Conservation (phyloP, 2,888 invertebrate genomes). For the Drosophila niveifrons region DNA sequence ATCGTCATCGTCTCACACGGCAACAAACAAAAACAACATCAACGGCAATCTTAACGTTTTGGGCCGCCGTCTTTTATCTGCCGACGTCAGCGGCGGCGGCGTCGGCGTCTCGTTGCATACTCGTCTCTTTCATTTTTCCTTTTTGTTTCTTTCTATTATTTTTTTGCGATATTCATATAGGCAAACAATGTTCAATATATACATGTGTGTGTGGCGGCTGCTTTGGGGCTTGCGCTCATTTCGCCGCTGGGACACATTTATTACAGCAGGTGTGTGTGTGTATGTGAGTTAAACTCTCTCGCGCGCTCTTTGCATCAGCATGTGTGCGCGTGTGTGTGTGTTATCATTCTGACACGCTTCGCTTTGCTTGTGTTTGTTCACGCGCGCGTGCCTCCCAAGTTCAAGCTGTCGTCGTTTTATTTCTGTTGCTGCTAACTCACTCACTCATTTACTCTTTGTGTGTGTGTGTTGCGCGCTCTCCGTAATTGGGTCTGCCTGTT, state of each 20-base stretch:
- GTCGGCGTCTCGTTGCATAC: conserved; percentile 48
- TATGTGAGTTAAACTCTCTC: conserved; percentile 6
- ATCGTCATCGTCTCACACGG: conserved; percentile 32
- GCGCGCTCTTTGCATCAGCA: not conserved
- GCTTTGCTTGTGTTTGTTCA: conserved; percentile 75
- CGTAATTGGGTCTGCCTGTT: conserved; percentile 38
- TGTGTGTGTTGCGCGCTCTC: conserved; percentile 3
- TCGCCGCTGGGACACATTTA: conserved; percentile 52
- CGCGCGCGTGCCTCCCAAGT: conserved; percentile 81
- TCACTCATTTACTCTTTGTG: conserved; percentile 5
- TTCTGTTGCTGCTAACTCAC: conserved; percentile 19
- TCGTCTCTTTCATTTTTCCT: conserved; percentile 4
- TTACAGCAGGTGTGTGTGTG: conserved; percentile 1
- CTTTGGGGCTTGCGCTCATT: conserved; percentile 46
- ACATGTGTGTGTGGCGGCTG: conserved; percentile 33
- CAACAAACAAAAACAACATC: conserved; percentile 19
- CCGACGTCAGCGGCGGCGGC: conserved; percentile 55
- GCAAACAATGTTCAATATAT: conserved; percentile 47
- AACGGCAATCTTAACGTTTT: conserved; percentile 26
- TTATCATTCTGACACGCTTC: conserved; percentile 78
- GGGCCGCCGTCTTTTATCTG: conserved; percentile 57
- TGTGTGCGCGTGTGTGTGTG: conserved; percentile 43
- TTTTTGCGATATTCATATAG: conserved; percentile 63
- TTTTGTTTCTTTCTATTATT: conserved; percentile 10
- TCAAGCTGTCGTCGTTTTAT: conserved; percentile 57